Percentiles rank a stretch among this genome's conserved stretches.
phyloP scores from a whole-genome alignment of 2,888 invertebrate genomes.

The Fragum fragum region DNA sequence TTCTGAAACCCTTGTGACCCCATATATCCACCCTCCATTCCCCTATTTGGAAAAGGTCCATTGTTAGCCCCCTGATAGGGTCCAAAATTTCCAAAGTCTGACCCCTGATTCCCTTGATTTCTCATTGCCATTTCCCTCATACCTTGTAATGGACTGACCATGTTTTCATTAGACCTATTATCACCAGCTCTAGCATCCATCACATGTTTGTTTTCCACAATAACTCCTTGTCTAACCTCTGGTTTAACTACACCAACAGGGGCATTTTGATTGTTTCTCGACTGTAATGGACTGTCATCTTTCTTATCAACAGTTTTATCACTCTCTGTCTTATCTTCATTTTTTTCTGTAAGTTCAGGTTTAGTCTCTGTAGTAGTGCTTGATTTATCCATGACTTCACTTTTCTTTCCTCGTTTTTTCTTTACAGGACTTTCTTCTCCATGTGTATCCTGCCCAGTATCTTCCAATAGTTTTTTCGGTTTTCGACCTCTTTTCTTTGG shows the following conservation, averaged over 20 bases:
- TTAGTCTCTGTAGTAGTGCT: background rate
- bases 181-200: constrained; percentile 46
- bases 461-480: constrained; percentile 50
- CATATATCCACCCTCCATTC: constrained; percentile 19
- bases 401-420: constrained; percentile 54
- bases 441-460: constrained; percentile 42
- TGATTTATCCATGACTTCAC: background rate
- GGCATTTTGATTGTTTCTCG: constrained; percentile 65
- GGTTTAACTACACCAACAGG: constrained; percentile 69
- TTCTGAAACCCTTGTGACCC: constrained; percentile 13
- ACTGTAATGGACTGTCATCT: constrained; percentile 62
- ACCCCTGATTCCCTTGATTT: constrained; percentile 36
- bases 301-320: constrained; percentile 42
- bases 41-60: constrained; percentile 14
- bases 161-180: constrained; percentile 15
- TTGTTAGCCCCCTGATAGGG: background rate
- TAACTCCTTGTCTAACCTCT: constrained; percentile 66
- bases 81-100: background rate
- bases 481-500: constrained; percentile 64
- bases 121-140: constrained; percentile 64
- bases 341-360: background rate
- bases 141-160: constrained; percentile 61
- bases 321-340: constrained; percentile 22
- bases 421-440: constrained; percentile 49
- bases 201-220: constrained; percentile 64